Evolutionary conservation across 2,888 invertebrate genomes (phyloP).

Genomic region (Pilophorus perplexus): DNA sequence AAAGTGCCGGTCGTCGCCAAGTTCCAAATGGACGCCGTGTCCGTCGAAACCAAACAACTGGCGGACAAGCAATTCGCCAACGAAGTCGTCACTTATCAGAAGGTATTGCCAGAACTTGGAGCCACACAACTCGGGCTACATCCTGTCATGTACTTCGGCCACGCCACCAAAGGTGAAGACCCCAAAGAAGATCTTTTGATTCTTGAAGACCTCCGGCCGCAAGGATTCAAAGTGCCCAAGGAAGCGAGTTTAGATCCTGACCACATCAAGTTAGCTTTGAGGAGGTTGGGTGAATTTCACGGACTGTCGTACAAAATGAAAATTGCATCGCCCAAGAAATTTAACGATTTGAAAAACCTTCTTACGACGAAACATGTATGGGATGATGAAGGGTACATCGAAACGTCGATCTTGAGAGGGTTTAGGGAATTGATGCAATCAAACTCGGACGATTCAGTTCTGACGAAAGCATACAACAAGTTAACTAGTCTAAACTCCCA

Average conservation of each 20-base stretch:
- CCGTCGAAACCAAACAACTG: neutral
- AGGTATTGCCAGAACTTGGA: constrained; percentile 45
- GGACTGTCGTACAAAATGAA: constrained; percentile 48
- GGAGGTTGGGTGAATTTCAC: constrained; percentile 48
- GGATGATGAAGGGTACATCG: neutral
- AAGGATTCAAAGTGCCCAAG: constrained; percentile 43
- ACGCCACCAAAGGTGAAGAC: constrained; percentile 8
- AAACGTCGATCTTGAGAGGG: neutral
- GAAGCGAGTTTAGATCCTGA: constrained; percentile 46
- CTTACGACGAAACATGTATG: too few species aligned
- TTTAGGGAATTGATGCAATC: neutral
- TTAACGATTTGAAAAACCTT: too few species aligned
- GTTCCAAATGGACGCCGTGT: constrained; percentile 1
- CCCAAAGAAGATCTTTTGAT: constrained; percentile 41
- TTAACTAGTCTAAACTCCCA: neutral
- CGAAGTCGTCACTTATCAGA: constrained; percentile 46
- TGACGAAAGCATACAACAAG: neutral
- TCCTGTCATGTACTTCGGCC: constrained; percentile 45
- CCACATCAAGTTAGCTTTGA: constrained; percentile 47
- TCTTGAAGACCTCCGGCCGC: constrained; percentile 44
- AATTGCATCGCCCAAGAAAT: neutral
- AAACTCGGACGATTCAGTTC: neutral
- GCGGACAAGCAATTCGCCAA: constrained; percentile 44
- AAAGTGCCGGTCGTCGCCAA: constrained; percentile 39
- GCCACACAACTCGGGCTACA: constrained; percentile 31